phyloP scores from a whole-genome alignment of 1,140 invertebrate species.

The Helicoverpa zea region DNA sequence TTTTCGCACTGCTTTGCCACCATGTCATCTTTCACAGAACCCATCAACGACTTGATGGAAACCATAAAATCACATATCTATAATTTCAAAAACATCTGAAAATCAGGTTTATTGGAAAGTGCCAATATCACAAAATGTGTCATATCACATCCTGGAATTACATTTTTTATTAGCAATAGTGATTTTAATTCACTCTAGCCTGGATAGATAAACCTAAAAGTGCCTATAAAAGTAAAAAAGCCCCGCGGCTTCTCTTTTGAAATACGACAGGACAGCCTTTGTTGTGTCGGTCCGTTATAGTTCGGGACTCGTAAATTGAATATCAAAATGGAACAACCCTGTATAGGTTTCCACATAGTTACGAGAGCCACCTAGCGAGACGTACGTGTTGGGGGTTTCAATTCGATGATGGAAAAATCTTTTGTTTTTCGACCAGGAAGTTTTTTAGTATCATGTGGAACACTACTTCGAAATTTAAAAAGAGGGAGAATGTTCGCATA shows the following conservation, averaged over 20 bases:
- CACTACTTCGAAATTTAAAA: too few relatives aligned
- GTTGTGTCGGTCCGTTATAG: conserved; percentile 14
- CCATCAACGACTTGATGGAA: too few relatives aligned
- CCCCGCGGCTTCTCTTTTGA: background rate
- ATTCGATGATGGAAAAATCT: background rate
- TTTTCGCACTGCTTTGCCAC: too few relatives aligned
- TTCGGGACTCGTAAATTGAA: conserved; percentile 32
- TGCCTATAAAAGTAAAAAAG: conserved; percentile 20
- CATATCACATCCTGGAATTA: too few relatives aligned
- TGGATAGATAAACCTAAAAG: background rate
- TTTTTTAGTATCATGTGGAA: background rate
- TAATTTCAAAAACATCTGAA: too few relatives aligned
- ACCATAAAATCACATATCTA: too few relatives aligned
- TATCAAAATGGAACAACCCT: conserved; percentile 33
- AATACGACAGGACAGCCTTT: conserved; percentile 30
- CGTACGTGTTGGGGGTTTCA: conserved; percentile 1
- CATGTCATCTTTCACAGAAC: too few relatives aligned
- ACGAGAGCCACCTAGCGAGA: conserved; percentile 24
- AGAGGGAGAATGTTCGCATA: too few relatives aligned
- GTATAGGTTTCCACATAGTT: conserved; percentile 20
- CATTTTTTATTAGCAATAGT: too few relatives aligned
- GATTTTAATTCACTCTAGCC: too few relatives aligned
- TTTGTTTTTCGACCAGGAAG: background rate
- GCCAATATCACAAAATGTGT: too few relatives aligned
- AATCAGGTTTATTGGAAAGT: too few relatives aligned